Percentiles rank a stretch among this genome's conserved stretches.
Conservation (phyloP, 2,797 vertebrate species). For the Pseudocheirus occidentalis region DNA sequence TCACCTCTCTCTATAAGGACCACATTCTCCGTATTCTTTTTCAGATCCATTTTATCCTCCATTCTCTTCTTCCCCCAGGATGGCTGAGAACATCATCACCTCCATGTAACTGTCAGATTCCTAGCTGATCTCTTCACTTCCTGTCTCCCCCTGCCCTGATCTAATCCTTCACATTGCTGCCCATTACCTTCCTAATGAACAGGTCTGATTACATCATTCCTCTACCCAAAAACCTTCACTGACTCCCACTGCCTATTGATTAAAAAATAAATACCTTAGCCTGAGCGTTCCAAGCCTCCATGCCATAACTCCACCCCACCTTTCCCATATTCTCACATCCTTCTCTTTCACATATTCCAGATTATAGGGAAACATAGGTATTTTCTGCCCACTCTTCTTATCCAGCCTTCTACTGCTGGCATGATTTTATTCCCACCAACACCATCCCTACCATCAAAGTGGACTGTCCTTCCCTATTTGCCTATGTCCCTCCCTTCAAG, state of each 20-base stretch:
- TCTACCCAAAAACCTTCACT: not conserved
- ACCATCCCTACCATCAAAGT: not conserved
- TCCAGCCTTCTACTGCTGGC: not conserved
- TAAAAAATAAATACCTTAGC: not conserved
- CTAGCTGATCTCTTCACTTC: not conserved
- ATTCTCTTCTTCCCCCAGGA: not conserved
- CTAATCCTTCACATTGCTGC: not conserved
- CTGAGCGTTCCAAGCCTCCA: not conserved
- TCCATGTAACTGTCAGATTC: not conserved
- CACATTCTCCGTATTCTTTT: not conserved
- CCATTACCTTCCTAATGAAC: constrained; percentile 11
- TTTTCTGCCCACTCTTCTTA: not conserved
- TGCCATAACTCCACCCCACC: not conserved
- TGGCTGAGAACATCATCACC: not conserved
- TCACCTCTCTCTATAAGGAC: not conserved
- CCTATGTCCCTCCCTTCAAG: not conserved
- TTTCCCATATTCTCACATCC: not conserved
- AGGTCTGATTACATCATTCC: not conserved
- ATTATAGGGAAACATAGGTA: not conserved
- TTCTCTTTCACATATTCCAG: not conserved
- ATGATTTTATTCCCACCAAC: not conserved
- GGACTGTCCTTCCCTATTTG: not conserved
- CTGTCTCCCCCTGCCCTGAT: not conserved
- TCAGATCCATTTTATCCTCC: not conserved
- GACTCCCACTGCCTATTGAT: not conserved